Conservation (phyloP, 2,888 invertebrate species). For the Nomada lathburiana region DNA sequence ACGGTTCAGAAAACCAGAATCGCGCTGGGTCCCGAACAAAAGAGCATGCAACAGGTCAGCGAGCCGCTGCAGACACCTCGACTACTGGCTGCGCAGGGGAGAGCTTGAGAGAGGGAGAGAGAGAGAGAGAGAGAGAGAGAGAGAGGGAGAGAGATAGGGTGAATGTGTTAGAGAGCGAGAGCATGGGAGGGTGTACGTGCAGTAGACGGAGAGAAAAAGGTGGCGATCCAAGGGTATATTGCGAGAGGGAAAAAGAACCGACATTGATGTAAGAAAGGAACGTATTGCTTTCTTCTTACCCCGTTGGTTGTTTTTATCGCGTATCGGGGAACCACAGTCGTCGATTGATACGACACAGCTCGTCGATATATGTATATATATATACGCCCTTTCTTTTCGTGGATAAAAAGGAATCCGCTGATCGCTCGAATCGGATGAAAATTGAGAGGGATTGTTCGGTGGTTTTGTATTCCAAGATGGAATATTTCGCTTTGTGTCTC, state of each 20-base stretch:
- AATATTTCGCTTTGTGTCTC: slow-evolving; percentile 45
- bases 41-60: slow-evolving; percentile 81
- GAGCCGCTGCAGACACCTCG: slow-evolving; percentile 68
- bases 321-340: slow-evolving; percentile 36
- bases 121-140: slow-evolving; percentile 16
- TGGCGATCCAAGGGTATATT: not conserved
- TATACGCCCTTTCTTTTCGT: slow-evolving; percentile 25
- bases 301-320: slow-evolving; percentile 61
- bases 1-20: slow-evolving; percentile 73
- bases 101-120: slow-evolving; percentile 20
- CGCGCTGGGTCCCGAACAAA: slow-evolving; percentile 74
- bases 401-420: slow-evolving; percentile 43
- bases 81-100: slow-evolving; percentile 35
- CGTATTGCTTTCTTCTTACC: slow-evolving; percentile 64
- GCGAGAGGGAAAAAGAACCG: slow-evolving; percentile 24
- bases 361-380: slow-evolving; percentile 15
- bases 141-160: not conserved
- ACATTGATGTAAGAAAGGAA: slow-evolving; percentile 66
- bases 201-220: slow-evolving; percentile 15
- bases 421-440: slow-evolving; percentile 46
- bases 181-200: not conserved
- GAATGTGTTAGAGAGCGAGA: not conserved
- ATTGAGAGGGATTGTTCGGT: slow-evolving; percentile 45
- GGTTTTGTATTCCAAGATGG: not conserved
- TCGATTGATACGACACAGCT: slow-evolving; percentile 55